A percentile compares a stretch with the other conserved stretches of the same genome.
Conservation (phyloP, 2,113 vertebrate species). For the Dicrurus megarhynchus region DNA sequence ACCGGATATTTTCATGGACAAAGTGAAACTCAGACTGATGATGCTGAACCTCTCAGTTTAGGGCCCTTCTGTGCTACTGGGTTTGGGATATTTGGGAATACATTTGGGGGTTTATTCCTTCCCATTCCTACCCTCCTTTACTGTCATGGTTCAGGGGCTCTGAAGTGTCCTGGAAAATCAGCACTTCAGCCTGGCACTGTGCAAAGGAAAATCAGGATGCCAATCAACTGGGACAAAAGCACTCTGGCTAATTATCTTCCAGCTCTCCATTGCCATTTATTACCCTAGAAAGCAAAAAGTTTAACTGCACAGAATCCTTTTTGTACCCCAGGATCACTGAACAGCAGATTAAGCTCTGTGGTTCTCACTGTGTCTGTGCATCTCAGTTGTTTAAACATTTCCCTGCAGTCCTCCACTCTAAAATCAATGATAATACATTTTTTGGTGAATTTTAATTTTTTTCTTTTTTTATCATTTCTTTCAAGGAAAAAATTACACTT, state of each 20-base stretch:
- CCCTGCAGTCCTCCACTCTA: neutral
- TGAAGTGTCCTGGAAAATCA: neutral
- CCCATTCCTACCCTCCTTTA: neutral
- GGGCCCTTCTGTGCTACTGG: neutral
- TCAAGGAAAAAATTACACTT: neutral
- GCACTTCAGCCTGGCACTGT: neutral
- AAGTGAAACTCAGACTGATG: neutral
- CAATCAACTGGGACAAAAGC: conserved; percentile 8
- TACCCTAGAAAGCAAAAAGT: neutral
- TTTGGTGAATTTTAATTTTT: neutral
- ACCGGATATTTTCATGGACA: neutral
- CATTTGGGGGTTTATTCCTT: neutral
- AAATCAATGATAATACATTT: neutral
- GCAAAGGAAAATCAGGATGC: neutral
- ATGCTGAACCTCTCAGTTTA: neutral
- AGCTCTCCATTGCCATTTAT: neutral
- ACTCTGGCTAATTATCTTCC: conserved; percentile 14
- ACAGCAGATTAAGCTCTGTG: neutral
- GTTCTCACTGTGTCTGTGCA: neutral
- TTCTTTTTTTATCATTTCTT: neutral
- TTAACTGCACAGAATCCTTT: neutral
- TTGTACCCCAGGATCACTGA: neutral
- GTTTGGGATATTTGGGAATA: neutral
- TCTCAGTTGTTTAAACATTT: neutral
- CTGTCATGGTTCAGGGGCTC: neutral